Evolutionary conservation across 2,797 vertebrate genomes (phyloP).

Genomic region (Micromesistius poutassou): DNA sequence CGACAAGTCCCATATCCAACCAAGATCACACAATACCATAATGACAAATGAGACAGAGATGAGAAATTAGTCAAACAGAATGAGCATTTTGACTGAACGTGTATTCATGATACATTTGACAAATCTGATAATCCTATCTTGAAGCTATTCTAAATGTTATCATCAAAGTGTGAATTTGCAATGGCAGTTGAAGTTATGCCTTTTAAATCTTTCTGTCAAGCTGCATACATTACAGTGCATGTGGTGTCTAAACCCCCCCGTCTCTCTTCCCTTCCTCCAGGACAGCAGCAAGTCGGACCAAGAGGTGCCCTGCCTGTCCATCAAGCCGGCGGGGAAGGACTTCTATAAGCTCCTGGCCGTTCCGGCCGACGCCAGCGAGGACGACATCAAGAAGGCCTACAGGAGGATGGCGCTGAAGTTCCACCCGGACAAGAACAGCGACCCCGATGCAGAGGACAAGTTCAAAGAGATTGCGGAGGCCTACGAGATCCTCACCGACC

Average conservation of each 20-base stretch:
- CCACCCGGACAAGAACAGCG: conserved; percentile 82
- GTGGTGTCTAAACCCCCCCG: background rate
- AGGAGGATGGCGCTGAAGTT: conserved; percentile 94
- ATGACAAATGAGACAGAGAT: background rate
- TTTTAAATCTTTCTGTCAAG: background rate
- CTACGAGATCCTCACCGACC: conserved; percentile 89
- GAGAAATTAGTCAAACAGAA: background rate
- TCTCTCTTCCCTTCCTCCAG: conserved; percentile 45
- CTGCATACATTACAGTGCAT: background rate
- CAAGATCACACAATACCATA: background rate
- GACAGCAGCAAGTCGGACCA: conserved; percentile 68
- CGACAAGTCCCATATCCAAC: background rate
- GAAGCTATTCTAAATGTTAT: background rate
- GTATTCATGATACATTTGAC: background rate
- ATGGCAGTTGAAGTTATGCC: background rate
- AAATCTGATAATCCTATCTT: background rate
- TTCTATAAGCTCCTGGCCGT: conserved; percentile 94
- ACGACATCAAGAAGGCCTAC: conserved; percentile 95
- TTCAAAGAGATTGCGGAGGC: conserved; percentile 85
- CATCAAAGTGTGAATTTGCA: too few species aligned
- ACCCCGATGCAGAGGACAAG: conserved; percentile 72
- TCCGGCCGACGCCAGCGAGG: conserved; percentile 84
- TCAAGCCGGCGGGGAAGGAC: conserved; percentile 85
- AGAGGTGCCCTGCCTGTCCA: conserved; percentile 65
- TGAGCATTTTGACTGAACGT: background rate